phyloP scores from a whole-genome alignment of 1,140 invertebrate genomes.

The Anastrepha ludens region DNA sequence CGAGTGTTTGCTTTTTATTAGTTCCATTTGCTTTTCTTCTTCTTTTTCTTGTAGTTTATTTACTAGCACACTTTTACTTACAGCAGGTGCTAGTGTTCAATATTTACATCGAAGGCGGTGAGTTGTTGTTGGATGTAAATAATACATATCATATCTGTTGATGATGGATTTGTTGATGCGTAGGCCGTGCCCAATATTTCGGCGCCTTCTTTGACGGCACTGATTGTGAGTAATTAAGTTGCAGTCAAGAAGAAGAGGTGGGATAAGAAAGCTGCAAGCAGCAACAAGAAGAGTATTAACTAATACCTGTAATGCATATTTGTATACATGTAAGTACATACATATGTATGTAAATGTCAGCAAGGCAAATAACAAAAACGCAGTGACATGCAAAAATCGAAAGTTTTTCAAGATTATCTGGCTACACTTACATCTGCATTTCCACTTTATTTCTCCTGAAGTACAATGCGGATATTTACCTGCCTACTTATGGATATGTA shows the following conservation, averaged over 20 bases:
- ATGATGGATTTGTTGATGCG: slow-evolving; percentile 11
- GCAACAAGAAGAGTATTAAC: not conserved
- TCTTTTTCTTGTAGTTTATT: not conserved
- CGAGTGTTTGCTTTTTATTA: not conserved
- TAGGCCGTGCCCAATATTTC: slow-evolving; percentile 47
- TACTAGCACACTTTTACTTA: slow-evolving; percentile 22
- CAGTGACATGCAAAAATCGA: slow-evolving; percentile 31
- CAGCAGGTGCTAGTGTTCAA: slow-evolving; percentile 40
- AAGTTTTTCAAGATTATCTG: slow-evolving; percentile 4
- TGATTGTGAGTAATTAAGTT: slow-evolving; percentile 4
- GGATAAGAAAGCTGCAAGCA: too few relatives aligned
- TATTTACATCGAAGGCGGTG: not conserved
- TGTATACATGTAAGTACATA: not conserved
- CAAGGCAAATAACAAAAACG: not conserved
- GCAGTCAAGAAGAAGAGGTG: not conserved
- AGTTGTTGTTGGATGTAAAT: not conserved
- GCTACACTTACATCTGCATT: slow-evolving; percentile 16
- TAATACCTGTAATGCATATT: too few relatives aligned
- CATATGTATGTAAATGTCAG: not conserved
- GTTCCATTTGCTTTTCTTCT: not conserved
- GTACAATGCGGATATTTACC: too few relatives aligned
- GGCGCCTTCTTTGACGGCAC: slow-evolving; percentile 12
- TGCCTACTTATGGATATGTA: too few relatives aligned
- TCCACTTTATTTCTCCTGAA: not conserved
- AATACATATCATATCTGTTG: not conserved